Percentiles rank a stretch among this genome's conserved stretches.
Conservation (phyloP, 2,113 vertebrate species). For the Physeter macrocephalus region DNA sequence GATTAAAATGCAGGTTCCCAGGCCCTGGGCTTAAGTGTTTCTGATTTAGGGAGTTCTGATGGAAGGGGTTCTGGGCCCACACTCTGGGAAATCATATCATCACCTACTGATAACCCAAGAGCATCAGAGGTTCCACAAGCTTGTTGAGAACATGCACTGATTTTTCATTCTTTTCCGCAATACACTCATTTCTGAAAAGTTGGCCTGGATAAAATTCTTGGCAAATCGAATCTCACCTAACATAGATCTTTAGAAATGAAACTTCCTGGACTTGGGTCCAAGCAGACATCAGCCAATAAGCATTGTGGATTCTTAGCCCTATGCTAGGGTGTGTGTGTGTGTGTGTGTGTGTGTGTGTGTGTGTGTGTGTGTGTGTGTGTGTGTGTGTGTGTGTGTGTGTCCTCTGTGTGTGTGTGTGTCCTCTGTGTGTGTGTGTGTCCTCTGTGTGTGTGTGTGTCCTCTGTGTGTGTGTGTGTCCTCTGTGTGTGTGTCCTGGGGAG, state of each 20-base stretch:
- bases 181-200: background rate
- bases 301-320: too few species aligned
- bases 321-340: fast-evolving
- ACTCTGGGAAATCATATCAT: background rate
- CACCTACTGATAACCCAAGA: background rate
- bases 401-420: fast-evolving
- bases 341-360: fast-evolving
- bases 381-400: too few species aligned
- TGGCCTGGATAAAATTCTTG: background rate
- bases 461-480: too few species aligned
- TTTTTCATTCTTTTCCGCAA: background rate
- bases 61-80: background rate
- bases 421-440: too few species aligned
- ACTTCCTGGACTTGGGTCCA: background rate
- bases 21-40: background rate
- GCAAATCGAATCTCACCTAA: background rate
- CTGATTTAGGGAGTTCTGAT: background rate
- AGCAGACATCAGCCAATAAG: background rate
- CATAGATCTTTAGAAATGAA: background rate
- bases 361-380: fast-evolving
- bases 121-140: background rate
- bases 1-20: background rate
- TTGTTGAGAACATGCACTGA: background rate
- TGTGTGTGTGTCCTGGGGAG: background rate
- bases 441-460: too few species aligned